Evolutionary conservation across 2,113 vertebrate species (phyloP).

Genomic region (Spheniscus mendiculus): DNA sequence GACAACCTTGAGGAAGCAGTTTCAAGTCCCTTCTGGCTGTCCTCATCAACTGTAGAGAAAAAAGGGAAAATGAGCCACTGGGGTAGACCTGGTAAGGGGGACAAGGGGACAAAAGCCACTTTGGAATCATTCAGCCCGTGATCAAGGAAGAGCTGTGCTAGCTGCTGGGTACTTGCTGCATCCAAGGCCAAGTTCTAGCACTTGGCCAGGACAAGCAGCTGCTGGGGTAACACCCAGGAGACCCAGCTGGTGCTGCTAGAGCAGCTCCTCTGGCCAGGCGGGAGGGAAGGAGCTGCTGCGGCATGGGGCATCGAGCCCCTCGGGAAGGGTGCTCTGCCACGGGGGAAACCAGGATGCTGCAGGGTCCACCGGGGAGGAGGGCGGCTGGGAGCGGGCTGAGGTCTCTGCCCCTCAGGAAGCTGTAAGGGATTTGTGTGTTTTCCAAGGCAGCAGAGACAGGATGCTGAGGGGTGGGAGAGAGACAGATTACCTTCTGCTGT

Average conservation of each 20-base stretch:
- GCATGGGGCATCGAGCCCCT: background rate
- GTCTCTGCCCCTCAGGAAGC: conserved; percentile 51
- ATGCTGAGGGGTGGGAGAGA: conserved; percentile 62
- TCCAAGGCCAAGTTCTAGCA: background rate
- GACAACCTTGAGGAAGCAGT: background rate
- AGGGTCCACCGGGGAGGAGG: rapidly evolving
- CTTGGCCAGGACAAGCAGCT: background rate
- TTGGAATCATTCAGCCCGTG: background rate
- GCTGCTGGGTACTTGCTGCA: rapidly evolving
- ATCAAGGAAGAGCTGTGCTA: background rate
- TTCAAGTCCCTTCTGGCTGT: background rate
- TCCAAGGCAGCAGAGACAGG: conserved; percentile 51
- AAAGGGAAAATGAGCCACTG: background rate
- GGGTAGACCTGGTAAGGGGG: background rate
- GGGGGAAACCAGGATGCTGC: background rate
- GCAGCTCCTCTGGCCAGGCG: background rate
- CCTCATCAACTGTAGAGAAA: background rate
- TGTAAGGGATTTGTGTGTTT: conserved; percentile 34
- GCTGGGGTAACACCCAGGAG: background rate
- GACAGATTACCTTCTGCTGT: conserved; percentile 59
- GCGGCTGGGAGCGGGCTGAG: background rate
- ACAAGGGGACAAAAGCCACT: background rate
- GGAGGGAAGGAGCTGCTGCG: background rate
- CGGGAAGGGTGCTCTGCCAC: background rate
- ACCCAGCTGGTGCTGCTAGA: background rate